Conservation (phyloP, 2,888 invertebrate genomes). For the Sesamia inferens region DNA sequence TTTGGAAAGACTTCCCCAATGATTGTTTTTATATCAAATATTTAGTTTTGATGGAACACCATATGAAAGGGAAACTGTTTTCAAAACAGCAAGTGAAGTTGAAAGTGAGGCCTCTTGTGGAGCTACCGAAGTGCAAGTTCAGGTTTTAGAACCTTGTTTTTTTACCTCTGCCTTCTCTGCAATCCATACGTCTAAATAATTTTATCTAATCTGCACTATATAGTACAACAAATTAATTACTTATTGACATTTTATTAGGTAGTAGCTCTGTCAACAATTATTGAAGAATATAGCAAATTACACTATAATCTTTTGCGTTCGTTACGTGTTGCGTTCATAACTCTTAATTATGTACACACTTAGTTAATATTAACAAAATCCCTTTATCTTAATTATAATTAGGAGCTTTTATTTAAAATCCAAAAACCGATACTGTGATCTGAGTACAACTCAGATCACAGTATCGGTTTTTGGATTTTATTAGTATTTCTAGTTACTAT, state of each 20-base stretch:
- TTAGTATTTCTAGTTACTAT: too few relatives aligned
- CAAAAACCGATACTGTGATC: neutral
- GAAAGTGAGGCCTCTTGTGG: conserved; percentile 22
- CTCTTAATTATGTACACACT: too few relatives aligned
- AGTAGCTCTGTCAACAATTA: neutral
- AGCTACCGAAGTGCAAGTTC: conserved; percentile 3
- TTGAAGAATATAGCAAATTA: too few relatives aligned
- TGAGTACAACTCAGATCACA: too few relatives aligned
- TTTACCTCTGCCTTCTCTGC: neutral
- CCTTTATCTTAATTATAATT: neutral
- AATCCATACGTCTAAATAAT: neutral
- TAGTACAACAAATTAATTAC: neutral
- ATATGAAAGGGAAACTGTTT: conserved; percentile 25
- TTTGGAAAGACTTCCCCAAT: conserved; percentile 56
- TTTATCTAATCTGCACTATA: neutral
- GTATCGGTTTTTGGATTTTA: too few relatives aligned
- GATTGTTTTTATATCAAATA: conserved; percentile 33
- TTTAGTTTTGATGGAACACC: conserved; percentile 26
- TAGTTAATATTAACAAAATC: neutral
- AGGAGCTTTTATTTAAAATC: neutral
- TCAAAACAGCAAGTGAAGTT: conserved; percentile 15
- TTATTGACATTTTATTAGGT: neutral
- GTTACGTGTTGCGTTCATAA: too few relatives aligned
- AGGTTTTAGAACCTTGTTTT: conserved; percentile 20
- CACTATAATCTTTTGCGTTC: too few relatives aligned